Percentiles rank a stretch among this genome's conserved stretches.
phyloP scores from a whole-genome alignment of 2,888 invertebrate genomes.

The Quadroppia sp. region DNA sequence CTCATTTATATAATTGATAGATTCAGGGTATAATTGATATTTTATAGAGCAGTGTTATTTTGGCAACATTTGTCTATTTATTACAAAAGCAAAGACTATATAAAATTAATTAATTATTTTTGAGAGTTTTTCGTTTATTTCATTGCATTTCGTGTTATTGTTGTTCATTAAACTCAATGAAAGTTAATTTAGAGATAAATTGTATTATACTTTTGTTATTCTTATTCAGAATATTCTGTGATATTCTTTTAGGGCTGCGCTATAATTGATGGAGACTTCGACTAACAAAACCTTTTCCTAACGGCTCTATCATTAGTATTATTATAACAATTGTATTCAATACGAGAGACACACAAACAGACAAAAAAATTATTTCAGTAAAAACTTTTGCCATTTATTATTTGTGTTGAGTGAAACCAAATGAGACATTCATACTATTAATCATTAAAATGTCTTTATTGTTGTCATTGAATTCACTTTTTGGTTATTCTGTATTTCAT shows the following conservation, averaged over 20 bases:
- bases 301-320: neutral
- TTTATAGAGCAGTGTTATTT: no score
- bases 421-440: conserved; percentile 18
- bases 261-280: neutral
- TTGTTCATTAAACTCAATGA: neutral
- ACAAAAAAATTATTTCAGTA: neutral
- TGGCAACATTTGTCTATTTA: no score
- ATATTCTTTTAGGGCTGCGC: neutral
- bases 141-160: neutral
- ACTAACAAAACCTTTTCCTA: neutral
- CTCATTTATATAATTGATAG: no score
- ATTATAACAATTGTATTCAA: neutral
- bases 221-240: neutral
- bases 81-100: no score
- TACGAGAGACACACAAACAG: conserved; percentile 7
- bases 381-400: conserved; percentile 7
- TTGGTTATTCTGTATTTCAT: neutral
- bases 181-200: neutral
- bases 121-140: no score
- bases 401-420: conserved; percentile 22
- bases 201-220: neutral
- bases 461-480: conserved; percentile 13
- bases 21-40: no score
- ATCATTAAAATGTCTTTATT: conserved; percentile 10
- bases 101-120: no score